These are phyloP conservation scores for Donacobius atricapilla DNA, from an alignment of 2,113 vertebrate species.

Conservation along the genomic window DNA sequence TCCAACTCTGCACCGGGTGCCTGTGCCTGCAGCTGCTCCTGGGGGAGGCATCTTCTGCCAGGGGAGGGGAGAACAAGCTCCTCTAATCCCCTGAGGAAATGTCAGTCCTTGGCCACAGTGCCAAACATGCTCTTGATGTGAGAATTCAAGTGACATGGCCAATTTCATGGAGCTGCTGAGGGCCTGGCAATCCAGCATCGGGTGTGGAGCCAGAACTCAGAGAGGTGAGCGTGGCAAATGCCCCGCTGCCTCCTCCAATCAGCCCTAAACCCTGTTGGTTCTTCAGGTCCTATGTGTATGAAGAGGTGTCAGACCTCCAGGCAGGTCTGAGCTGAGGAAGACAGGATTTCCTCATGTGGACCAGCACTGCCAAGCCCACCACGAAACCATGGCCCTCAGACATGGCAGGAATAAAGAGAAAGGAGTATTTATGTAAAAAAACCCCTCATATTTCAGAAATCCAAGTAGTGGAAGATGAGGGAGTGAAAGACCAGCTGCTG, in stretches of 20 bases:
- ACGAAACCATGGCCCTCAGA: fast-evolving
- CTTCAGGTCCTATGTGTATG: background rate
- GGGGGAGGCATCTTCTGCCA: background rate
- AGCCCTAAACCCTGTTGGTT: background rate
- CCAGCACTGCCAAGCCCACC: background rate
- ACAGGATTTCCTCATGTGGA: background rate
- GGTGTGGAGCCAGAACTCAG: background rate
- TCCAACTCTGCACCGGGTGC: background rate
- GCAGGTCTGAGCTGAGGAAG: background rate
- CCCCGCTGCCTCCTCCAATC: background rate
- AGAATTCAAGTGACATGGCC: background rate
- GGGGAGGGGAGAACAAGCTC: background rate
- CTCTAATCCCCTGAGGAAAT: background rate
- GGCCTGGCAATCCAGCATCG: fast-evolving
- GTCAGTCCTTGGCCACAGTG: background rate
- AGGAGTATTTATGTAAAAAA: background rate
- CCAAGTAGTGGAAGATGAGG: background rate
- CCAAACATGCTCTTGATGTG: background rate
- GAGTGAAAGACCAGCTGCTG: background rate
- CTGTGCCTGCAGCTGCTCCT: background rate
- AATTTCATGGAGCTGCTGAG: background rate
- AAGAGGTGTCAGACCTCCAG: background rate
- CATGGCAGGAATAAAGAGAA: background rate
- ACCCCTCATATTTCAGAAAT: background rate
- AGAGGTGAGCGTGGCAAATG: background rate